Conservation (phyloP, 53 echinoderm and acorn worm genomes). For the Glandiceps talaboti region DNA sequence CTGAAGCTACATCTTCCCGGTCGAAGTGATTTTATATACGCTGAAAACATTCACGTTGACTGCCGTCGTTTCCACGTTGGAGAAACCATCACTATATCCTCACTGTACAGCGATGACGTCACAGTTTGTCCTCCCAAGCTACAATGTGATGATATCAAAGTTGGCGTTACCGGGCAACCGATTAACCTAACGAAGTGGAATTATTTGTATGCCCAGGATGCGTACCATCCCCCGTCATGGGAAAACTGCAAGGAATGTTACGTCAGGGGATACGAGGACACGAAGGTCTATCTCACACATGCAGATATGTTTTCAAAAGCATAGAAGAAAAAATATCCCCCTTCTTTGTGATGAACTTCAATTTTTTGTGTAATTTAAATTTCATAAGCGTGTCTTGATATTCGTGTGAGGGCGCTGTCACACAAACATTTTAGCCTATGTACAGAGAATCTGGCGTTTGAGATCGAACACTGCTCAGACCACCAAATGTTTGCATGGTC, state of each 20-base stretch:
- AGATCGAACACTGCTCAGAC: no score
- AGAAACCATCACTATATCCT: neutral
- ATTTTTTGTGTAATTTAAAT: no score
- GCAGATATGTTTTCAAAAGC: neutral
- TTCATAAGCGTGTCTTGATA: no score
- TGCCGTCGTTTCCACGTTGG: neutral
- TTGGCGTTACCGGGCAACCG: neutral
- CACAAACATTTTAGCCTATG: no score
- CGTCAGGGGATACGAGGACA: neutral
- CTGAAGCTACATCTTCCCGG: neutral
- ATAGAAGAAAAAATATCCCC: no score
- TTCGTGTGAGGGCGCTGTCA: no score
- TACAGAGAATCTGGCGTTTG: no score
- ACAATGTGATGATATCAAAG: neutral
- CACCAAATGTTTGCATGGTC: no score
- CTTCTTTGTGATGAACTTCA: no score
- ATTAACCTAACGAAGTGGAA: neutral
- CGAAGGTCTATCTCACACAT: neutral
- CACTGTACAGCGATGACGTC: neutral
- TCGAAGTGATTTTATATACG: no score
- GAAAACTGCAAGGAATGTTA: neutral
- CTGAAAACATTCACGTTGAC: neutral
- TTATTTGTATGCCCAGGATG: neutral
- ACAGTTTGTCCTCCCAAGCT: neutral
- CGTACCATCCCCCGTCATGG: neutral